These are phyloP conservation scores for Enteromius treurensis DNA, from an alignment of 2,797 vertebrate genomes.

Conservation along the genomic window DNA sequence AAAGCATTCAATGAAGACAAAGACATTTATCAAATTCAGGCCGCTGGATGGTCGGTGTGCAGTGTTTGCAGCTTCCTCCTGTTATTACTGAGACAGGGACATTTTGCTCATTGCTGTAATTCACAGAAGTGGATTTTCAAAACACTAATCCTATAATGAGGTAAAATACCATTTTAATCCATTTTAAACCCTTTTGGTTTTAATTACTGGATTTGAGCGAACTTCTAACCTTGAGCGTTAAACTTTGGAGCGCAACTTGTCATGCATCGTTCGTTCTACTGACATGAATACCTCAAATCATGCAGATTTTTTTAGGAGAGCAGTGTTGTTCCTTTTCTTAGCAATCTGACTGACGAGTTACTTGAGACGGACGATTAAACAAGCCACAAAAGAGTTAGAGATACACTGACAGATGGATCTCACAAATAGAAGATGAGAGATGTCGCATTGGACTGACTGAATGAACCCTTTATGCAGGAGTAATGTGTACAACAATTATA, in stretches of 20 bases:
- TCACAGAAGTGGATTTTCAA: conserved; percentile 5
- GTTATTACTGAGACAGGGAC: not conserved
- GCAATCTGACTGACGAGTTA: not conserved
- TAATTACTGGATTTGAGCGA: conserved; percentile 10
- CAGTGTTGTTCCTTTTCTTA: not conserved
- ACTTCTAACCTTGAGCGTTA: not conserved
- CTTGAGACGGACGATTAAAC: not conserved
- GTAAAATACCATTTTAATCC: conserved; percentile 18
- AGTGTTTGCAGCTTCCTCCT: not conserved
- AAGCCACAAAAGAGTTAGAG: not conserved
- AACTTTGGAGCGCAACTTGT: not conserved
- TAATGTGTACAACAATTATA: not conserved
- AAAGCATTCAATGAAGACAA: conserved; percentile 24
- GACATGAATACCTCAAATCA: not conserved
- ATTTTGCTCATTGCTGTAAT: conserved; percentile 15
- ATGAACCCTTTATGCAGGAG: not conserved
- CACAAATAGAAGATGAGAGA: not conserved
- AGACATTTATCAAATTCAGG: conserved; percentile 29
- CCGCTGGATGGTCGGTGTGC: not conserved
- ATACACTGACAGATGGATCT: not conserved
- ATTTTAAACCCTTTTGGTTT: conserved; percentile 17
- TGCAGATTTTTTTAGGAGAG: not conserved
- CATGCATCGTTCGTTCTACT: not conserved
- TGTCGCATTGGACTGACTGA: not conserved
- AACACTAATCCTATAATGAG: conserved; percentile 14